phyloP scores from a whole-genome alignment of 2,888 invertebrate genomes.

The Melieria omissa region DNA sequence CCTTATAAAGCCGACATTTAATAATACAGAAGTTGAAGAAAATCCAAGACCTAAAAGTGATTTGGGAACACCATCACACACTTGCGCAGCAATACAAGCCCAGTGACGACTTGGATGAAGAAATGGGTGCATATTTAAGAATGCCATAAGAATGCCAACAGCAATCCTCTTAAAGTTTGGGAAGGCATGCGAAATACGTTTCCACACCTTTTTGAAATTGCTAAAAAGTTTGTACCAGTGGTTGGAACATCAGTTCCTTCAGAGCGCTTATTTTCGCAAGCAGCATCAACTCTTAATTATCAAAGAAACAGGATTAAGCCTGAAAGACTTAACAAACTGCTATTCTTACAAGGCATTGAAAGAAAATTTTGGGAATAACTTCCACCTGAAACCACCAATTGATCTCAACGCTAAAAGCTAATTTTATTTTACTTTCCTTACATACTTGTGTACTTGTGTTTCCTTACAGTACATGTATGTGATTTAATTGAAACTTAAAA shows the following conservation, averaged over 20 bases:
- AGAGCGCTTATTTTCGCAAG: not conserved
- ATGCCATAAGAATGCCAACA: not conserved
- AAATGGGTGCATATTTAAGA: constrained; percentile 7
- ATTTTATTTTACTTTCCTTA: no score
- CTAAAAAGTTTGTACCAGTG: not conserved
- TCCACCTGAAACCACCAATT: no score
- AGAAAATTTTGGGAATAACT: no score
- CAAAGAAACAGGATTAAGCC: constrained; percentile 9
- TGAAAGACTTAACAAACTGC: not conserved
- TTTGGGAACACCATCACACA: no score
- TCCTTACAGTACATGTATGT: no score
- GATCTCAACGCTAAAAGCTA: no score
- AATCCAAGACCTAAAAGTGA: not conserved
- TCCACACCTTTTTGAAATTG: constrained; percentile 7
- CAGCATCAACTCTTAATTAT: no score
- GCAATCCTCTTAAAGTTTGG: constrained; percentile 5
- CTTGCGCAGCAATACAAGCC: constrained; percentile 4
- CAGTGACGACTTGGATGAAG: constrained; percentile 3
- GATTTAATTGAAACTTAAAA: no score
- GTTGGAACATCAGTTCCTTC: constrained; percentile 2
- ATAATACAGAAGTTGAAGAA: not conserved
- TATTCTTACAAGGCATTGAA: no score
- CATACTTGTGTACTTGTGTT: no score
- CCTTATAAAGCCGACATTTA: no score
- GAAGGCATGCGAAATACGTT: constrained; percentile 1